Evolutionary conservation across 1,140 invertebrate species (phyloP), one percentile per base, ranked within the genome.

Genomic region (Atta texana): DNA sequence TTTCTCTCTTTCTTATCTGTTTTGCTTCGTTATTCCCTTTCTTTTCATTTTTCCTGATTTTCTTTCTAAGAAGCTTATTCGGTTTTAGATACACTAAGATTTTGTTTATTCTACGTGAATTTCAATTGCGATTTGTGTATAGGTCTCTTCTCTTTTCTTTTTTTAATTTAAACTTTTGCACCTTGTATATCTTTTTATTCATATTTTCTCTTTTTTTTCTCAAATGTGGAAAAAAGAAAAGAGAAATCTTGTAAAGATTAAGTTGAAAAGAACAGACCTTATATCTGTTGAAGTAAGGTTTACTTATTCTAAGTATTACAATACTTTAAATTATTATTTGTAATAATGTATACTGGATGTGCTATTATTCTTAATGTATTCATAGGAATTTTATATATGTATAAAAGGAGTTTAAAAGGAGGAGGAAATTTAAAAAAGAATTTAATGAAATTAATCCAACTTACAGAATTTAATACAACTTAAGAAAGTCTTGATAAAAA

Each of bases 301-400:
- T 34, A 34, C 31, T 34, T 34, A 34, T 34, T 34, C 31, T 34
- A 31, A 31, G 31, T 31, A 34, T 34, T 39, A 24, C 24, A 24
- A 24, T 24, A 24, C 18, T 44, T 76, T 7, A 51, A 78, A 49
- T 63, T 77, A 64, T 77, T 66, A 39, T 76, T 8, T 12, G 64
- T 59, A 14, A 63, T 28, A 44, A 39, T n/a, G 18, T 28, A 44
- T 28, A 28, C 28, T n/a, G 21, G 14, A 2, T 51, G 39, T 69
- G 39, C 66, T 28, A 34, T 74, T 51, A 51, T 69, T 21, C 2
- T 49, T 49, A 3, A 51, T 24, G 39, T 51, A 28, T 49, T 49
- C 12, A 24, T 49, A n/a, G 0, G 14, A 24, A 51, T 69, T 69
- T 69, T 49, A 28, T 2, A 14, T 3, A 24, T 51, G 14, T 51